Evolutionary conservation across 2,113 vertebrate genomes (phyloP).

Genomic region (Serinus canaria): DNA sequence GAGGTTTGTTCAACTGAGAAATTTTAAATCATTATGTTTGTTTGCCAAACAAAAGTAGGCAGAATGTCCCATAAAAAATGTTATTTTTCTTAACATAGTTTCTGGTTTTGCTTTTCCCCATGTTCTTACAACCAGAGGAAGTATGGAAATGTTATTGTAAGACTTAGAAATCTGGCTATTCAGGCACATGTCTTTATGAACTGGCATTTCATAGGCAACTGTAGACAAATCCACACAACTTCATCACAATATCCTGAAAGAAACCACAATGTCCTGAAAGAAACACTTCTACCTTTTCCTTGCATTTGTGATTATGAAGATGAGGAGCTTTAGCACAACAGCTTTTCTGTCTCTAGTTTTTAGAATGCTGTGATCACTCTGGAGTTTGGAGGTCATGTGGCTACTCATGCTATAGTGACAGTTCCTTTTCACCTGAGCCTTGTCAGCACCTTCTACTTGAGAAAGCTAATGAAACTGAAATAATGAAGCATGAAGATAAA

Average conservation of each 20-base stretch:
- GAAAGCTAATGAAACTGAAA: not conserved
- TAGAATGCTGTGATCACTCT: fast-evolving
- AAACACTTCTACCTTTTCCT: not conserved
- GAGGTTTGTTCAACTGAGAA: not conserved
- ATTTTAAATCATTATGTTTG: not conserved
- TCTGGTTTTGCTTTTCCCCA: not conserved
- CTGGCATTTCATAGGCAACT: not conserved
- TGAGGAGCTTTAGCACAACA: not conserved
- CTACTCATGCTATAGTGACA: not conserved
- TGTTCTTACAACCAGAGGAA: not conserved
- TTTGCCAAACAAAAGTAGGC: not conserved
- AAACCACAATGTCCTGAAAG: not conserved
- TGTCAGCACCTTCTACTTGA: not conserved
- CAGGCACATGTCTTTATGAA: not conserved
- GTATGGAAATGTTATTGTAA: not conserved
- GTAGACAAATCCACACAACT: not conserved
- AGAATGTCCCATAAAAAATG: not conserved
- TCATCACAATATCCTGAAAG: not conserved
- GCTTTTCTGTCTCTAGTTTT: not conserved
- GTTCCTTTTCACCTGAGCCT: not conserved
- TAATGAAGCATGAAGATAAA: not conserved
- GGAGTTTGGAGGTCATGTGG: not conserved
- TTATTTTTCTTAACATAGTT: not conserved
- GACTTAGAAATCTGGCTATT: not conserved
- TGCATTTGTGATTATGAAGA: not conserved